These are phyloP conservation scores for Sylvilagus bachmani DNA, from an alignment of 2,113 vertebrate genomes.

Conservation along the genomic window DNA sequence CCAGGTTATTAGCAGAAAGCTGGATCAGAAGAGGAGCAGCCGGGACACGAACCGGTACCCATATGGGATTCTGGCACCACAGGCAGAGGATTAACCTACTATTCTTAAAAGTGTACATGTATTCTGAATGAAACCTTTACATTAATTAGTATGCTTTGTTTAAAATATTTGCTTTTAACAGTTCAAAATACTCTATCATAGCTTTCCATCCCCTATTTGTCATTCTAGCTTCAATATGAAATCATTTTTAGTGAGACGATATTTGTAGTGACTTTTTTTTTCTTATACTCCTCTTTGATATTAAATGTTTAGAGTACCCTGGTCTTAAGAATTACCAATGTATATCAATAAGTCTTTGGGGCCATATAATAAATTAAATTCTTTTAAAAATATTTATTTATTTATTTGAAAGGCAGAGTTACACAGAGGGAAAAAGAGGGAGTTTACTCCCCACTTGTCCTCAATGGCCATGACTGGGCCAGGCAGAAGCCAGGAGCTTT, in stretches of 20 bases:
- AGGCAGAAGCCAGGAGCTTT: too few species aligned
- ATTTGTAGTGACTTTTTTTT: background rate
- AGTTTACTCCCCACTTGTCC: too few species aligned
- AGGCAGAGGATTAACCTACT: background rate
- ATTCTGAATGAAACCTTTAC: background rate
- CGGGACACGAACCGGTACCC: too few species aligned
- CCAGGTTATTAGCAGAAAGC: too few species aligned
- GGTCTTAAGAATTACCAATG: background rate
- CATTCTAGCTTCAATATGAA: slow-evolving; percentile 34
- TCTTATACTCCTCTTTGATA: background rate
- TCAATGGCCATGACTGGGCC: too few species aligned
- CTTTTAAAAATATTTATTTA: too few species aligned
- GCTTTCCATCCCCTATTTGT: background rate
- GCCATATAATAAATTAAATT: slow-evolving; percentile 14
- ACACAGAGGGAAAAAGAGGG: too few species aligned
- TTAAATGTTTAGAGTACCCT: background rate
- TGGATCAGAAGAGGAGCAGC: too few species aligned
- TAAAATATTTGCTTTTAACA: slow-evolving; percentile 23
- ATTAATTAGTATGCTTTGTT: background rate
- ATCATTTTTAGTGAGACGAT: background rate
- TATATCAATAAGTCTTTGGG: background rate
- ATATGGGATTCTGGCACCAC: too few species aligned
- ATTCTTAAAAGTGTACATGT: background rate
- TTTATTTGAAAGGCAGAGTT: too few species aligned
- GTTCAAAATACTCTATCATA: slow-evolving; percentile 29